Evolutionary conservation across 2,888 invertebrate species (phyloP).

Genomic region (Pachycephus smyrnensis): DNA sequence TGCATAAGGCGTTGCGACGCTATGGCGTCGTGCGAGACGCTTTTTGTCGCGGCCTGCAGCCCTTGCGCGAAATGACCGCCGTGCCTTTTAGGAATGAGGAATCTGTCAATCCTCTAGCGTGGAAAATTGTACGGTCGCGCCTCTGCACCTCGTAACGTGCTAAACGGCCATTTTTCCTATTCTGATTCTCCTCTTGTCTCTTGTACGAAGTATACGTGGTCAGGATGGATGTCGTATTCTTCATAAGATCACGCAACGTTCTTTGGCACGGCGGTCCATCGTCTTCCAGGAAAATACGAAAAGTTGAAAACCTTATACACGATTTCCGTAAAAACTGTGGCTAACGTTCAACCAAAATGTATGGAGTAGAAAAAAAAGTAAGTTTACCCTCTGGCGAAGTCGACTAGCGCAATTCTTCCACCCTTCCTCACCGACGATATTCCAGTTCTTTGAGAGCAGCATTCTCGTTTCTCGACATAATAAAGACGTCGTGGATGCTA

Average conservation of each 20-base stretch:
- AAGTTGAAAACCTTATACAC: conserved; percentile 25
- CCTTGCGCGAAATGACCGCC: conserved; percentile 24
- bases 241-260: not conserved
- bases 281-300: conserved; percentile 25
- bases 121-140: not conserved
- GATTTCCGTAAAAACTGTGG: not conserved
- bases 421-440: not conserved
- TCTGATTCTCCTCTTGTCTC: not conserved
- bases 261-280: not conserved
- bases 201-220: too few relatives aligned
- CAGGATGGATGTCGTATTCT: not conserved
- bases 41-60: not conserved
- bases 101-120: conserved; percentile 22
- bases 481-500: conserved; percentile 3
- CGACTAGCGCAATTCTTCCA: not conserved
- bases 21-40: conserved; percentile 4
- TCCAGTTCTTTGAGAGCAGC: not conserved
- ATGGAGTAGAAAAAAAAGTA: not conserved
- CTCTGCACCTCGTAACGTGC: not conserved
- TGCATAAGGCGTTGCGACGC: conserved; percentile 10
- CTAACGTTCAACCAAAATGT: not conserved
- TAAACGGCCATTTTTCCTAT: conserved; percentile 1
- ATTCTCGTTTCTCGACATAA: conserved; percentile 1
- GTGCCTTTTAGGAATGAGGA: conserved; percentile 30
- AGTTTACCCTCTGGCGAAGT: not conserved